phyloP scores from a whole-genome alignment of 1,140 invertebrate species.

The Trinorchestia longiramus region DNA sequence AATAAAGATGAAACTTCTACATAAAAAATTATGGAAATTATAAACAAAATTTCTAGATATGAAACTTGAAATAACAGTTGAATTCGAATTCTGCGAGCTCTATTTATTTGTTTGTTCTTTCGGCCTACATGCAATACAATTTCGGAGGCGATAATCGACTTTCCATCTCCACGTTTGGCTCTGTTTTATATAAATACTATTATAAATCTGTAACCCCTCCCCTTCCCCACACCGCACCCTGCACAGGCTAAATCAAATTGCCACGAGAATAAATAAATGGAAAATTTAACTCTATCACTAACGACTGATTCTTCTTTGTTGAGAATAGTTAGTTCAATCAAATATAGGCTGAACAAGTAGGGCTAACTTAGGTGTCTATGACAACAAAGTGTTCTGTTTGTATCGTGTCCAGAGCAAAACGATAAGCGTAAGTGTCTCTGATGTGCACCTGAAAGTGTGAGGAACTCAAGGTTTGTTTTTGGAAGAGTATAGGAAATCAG shows the following conservation, averaged over 20 bases:
- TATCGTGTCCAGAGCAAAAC: not conserved
- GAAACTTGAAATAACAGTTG: no score
- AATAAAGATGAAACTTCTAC: no score
- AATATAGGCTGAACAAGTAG: not conserved
- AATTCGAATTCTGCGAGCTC: no score
- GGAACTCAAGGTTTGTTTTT: not conserved
- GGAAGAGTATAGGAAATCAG: not conserved
- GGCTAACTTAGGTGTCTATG: not conserved
- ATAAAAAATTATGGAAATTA: no score
- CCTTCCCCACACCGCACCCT: no score
- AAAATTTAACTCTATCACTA: not conserved
- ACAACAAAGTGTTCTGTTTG: not conserved
- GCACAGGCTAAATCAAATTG: not conserved
- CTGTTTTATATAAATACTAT: no score
- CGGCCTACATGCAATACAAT: no score
- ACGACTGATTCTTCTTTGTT: not conserved
- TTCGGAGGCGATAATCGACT: not conserved
- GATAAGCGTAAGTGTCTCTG: not conserved
- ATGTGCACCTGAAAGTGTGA: not conserved
- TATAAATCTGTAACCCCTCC: no score
- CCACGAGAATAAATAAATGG: not conserved
- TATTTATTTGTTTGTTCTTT: no score
- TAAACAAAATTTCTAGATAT: no score
- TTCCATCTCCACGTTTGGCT: not conserved
- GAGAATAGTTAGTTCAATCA: not conserved